Evolutionary conservation across 1,140 invertebrate species (phyloP).

Genomic region (Heliconius nattereri): DNA sequence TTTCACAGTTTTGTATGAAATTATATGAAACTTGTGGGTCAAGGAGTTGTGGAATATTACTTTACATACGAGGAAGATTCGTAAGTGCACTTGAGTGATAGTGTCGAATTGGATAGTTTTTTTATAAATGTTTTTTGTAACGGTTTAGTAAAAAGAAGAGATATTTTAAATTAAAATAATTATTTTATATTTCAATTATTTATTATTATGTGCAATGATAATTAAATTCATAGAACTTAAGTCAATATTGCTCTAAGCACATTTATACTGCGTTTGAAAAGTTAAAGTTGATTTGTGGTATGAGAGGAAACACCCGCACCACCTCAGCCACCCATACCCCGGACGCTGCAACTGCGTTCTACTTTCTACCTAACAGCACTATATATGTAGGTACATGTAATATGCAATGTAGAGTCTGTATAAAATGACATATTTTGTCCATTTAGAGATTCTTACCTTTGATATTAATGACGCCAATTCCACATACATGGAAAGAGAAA

Average conservation of each 20-base stretch:
- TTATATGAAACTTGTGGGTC: constrained; percentile 4
- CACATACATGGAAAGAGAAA: constrained; percentile 6
- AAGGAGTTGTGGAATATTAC: background rate
- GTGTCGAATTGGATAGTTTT: background rate
- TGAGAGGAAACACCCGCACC: constrained; percentile 5
- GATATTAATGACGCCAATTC: background rate
- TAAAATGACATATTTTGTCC: background rate
- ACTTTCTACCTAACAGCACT: constrained; percentile 8
- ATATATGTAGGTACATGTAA: background rate
- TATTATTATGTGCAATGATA: background rate
- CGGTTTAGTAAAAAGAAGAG: background rate
- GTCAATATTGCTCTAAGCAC: background rate
- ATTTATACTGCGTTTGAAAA: constrained; percentile 21
- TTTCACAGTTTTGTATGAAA: constrained; percentile 39
- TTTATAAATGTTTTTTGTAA: background rate
- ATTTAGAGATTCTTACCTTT: background rate
- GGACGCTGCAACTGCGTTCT: constrained; percentile 22
- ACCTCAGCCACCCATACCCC: constrained; percentile 13
- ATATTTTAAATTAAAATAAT: too few species aligned
- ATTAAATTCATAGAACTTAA: background rate
- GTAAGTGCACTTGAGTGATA: background rate
- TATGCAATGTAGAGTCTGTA: background rate
- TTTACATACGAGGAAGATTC: background rate
- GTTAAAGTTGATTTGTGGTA: background rate
- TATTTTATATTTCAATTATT: background rate